A percentile compares a stretch with the other conserved stretches of the same genome.
phyloP scores from a whole-genome alignment of 2,113 vertebrate genomes.

The Alectura lathami region DNA sequence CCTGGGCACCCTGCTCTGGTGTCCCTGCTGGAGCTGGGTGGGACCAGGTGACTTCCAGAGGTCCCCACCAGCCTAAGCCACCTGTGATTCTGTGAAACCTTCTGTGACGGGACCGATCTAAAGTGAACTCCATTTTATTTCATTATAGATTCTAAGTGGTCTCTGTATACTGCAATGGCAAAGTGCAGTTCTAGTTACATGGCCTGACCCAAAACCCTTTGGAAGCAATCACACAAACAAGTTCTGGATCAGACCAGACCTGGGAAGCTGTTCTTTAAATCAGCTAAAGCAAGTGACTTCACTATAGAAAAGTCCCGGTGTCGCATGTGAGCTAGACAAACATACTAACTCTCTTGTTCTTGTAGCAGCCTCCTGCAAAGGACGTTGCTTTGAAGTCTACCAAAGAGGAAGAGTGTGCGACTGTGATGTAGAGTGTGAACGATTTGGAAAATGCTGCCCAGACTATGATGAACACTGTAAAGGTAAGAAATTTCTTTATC shows the following conservation, averaged over 20 bases:
- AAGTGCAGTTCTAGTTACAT: background rate
- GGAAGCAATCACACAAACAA: background rate
- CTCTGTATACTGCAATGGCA: background rate
- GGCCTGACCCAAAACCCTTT: background rate
- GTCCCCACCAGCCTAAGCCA: background rate
- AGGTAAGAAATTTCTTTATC: conserved; percentile 70
- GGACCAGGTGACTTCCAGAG: background rate
- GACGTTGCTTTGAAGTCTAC: conserved; percentile 89
- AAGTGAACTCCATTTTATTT: background rate
- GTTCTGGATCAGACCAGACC: background rate
- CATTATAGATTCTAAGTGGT: background rate
- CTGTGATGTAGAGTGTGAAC: conserved; percentile 84
- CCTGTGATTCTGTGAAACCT: background rate
- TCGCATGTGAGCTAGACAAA: background rate
- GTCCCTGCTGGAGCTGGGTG: background rate
- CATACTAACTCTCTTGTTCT: background rate
- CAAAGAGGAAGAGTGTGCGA: conserved; percentile 84
- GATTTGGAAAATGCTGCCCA: conserved; percentile 86
- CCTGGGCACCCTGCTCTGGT: background rate
- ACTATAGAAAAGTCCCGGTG: background rate
- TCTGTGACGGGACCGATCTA: background rate
- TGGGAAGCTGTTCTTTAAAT: background rate
- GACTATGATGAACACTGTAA: conserved; percentile 80
- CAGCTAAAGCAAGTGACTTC: background rate
- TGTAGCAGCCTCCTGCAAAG: conserved; percentile 86